Evolutionary conservation across 2,113 vertebrate species (phyloP).

Genomic region (Nothoprocta pentlandii): DNA sequence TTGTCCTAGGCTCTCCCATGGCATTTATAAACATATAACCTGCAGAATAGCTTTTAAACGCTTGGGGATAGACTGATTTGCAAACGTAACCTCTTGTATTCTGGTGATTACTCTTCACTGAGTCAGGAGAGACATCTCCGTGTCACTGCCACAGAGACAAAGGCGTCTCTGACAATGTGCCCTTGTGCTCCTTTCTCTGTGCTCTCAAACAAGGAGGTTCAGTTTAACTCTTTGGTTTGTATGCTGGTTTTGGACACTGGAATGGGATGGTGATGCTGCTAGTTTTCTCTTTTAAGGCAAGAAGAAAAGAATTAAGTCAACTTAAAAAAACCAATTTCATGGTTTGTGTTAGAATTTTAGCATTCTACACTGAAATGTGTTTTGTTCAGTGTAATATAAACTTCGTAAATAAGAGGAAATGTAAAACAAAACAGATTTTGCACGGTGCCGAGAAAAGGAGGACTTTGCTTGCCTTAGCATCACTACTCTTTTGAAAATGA

Average conservation of each 20-base stretch:
- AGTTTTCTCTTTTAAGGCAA: constrained; percentile 54
- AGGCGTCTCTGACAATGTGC: constrained; percentile 51
- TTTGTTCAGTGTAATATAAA: not conserved
- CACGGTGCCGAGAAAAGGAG: not conserved
- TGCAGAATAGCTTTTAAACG: not conserved
- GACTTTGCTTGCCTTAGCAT: rapidly evolving
- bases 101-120: constrained; percentile 53
- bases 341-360: not conserved
- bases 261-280: constrained; percentile 8
- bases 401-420: not conserved
- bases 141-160: constrained; percentile 59
- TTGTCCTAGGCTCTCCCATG: not conserved
- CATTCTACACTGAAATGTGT: rapidly evolving
- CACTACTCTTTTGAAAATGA: rapidly evolving
- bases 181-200: constrained; percentile 55
- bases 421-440: not conserved
- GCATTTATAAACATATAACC: not conserved
- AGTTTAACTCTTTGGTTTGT: constrained; percentile 67
- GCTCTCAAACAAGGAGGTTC: not conserved
- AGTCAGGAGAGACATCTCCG: constrained; percentile 75
- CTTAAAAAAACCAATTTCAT: not conserved
- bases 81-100: constrained; percentile 15
- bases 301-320: not conserved
- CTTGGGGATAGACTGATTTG: not conserved
- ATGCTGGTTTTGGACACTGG: constrained; percentile 48